These are phyloP conservation scores for Heloderma charlesbogerti DNA, from an alignment of 2,113 vertebrate genomes.

Conservation along the genomic window DNA sequence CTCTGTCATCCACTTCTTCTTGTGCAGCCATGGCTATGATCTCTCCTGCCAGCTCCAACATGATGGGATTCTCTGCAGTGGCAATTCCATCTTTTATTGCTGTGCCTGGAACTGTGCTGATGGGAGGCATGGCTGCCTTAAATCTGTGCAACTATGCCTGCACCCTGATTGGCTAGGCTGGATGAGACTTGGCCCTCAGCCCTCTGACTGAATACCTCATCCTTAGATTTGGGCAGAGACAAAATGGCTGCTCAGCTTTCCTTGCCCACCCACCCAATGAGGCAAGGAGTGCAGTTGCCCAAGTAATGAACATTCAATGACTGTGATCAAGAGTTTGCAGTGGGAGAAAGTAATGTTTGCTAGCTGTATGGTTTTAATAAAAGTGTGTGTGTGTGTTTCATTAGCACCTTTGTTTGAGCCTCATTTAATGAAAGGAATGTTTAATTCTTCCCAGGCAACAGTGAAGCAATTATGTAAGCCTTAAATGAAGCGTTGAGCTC, in stretches of 20 bases:
- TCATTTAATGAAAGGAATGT: neutral
- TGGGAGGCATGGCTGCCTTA: neutral
- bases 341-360: neutral
- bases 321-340: neutral
- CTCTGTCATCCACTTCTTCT: neutral
- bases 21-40: neutral
- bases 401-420: neutral
- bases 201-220: neutral
- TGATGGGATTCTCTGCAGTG: neutral
- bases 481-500: conserved; percentile 15
- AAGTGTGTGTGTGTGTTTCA: neutral
- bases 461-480: conserved; percentile 14
- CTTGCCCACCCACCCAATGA: neutral
- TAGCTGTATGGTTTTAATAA: neutral
- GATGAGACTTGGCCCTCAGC: neutral
- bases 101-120: neutral
- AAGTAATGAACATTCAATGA: neutral
- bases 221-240: neutral
- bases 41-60: neutral
- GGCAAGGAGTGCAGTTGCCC: no score
- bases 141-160: neutral
- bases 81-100: neutral
- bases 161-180: neutral
- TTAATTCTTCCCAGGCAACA: conserved; percentile 25
- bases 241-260: neutral